Base-by-base conservation (phyloP, 1,140 invertebrate species). In the Drosophila orosa region DNA sequence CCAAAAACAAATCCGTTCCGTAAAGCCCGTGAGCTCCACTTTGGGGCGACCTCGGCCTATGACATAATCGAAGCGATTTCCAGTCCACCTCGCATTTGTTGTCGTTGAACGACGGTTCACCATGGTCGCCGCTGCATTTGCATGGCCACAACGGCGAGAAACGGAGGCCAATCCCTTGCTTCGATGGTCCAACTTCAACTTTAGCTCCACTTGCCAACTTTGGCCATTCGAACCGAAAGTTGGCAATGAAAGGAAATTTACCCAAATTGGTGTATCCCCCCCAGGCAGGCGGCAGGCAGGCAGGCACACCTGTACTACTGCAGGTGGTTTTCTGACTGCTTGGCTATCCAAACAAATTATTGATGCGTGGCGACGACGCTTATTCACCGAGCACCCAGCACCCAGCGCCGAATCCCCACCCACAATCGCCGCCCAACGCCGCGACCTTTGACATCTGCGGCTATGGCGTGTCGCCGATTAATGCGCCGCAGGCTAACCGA, bases 61-160 rank as follows among this genome's bases (percentile, higher is more conserved):
- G 73, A 75, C 73, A 74, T 67, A 75, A 75, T 75, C 73, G 39
- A 75, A 52, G 44, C 44, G 39, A 63, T 74, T 72, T 62, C 22
- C 13, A 52, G 52, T 33, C 39, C 7, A 22, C 22, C 25, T 25
- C 57, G 31, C 19, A 19, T 60, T 48, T 55, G 25, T 37, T 55
- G 56, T 37, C 24, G 31, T 45, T 55, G 39, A 12, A n/a, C n/a
- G n/a, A n/a, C n/a, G n/a, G 27, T 47, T 62, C 24, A 37, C 59
- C 50, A 47, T 62, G 71, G 69, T 48, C 72, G 69, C 50, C 25
- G 47, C 33, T 75, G 24, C 72, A 58, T 75, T 75, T 58, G 72
- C 71, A 75, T 75, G 69, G 71, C 58, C 67, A 71, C 65, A 63
- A 74, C 71, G 47, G 19, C 25, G 15, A 15, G 24, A 37, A 55